Evolutionary conservation across 2,113 vertebrate genomes (phyloP).

Genomic region (Pyxicephalus adspersus): DNA sequence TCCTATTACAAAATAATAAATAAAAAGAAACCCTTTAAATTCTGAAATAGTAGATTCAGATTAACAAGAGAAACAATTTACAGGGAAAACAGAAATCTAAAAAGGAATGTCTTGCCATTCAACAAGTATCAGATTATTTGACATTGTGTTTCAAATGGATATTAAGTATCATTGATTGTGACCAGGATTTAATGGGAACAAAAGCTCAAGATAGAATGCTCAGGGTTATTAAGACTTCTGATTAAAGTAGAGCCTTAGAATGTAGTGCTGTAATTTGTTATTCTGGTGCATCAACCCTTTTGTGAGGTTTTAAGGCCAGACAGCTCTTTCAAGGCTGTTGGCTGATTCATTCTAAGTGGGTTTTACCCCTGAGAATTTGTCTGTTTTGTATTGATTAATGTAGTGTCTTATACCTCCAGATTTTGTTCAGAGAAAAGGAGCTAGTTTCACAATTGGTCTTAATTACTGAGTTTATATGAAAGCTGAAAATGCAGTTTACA

Average conservation of each 20-base stretch:
- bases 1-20: not conserved
- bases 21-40: not conserved
- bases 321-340: slow-evolving; percentile 20
- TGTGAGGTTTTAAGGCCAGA: not conserved
- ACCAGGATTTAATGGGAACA: slow-evolving; percentile 55
- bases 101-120: slow-evolving; percentile 25
- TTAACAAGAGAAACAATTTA: not conserved
- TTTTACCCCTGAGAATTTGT: slow-evolving; percentile 43
- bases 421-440: slow-evolving; percentile 46
- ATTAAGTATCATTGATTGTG: slow-evolving; percentile 57
- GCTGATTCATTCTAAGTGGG: slow-evolving; percentile 39
- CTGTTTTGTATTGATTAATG: slow-evolving; percentile 56
- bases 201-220: slow-evolving; percentile 49
- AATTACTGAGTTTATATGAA: slow-evolving; percentile 48
- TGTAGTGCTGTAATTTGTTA: slow-evolving; percentile 54
- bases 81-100: slow-evolving; percentile 26
- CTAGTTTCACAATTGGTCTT: slow-evolving; percentile 50
- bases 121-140: slow-evolving; percentile 40
- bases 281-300: slow-evolving; percentile 24
- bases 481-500: slow-evolving; percentile 36
- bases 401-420: slow-evolving; percentile 52
- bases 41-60: slow-evolving; percentile 17
- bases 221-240: slow-evolving; percentile 53
- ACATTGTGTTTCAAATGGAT: slow-evolving; percentile 51
- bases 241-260: slow-evolving; percentile 52